These are phyloP conservation scores for Bugulina stolonifera DNA, from an alignment of 2,888 invertebrate genomes.

Conservation along the genomic window DNA sequence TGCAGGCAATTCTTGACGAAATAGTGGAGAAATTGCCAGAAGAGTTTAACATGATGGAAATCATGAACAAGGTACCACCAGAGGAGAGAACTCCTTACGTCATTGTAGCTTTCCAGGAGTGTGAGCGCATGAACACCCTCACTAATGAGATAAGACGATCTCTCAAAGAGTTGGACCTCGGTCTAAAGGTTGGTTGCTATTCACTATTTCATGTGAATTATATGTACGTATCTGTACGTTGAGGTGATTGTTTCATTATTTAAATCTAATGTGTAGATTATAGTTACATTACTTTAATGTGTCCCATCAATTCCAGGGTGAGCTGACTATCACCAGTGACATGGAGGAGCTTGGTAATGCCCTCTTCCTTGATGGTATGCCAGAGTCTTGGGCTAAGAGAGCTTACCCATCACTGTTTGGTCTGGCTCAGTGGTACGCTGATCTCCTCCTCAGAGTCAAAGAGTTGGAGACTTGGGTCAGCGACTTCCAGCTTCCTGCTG, in stretches of 20 bases:
- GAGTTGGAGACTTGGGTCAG: conserved; percentile 80
- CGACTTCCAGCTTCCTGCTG: conserved; percentile 77
- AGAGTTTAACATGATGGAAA: conserved; percentile 90
- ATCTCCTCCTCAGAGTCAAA: conserved; percentile 75
- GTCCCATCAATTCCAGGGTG: conserved; percentile 70
- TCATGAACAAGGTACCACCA: conserved; percentile 75
- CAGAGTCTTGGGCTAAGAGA: conserved; percentile 75
- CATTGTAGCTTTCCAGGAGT: conserved; percentile 77
- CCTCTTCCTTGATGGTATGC: conserved; percentile 79
- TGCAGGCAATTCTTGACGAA: conserved; percentile 84
- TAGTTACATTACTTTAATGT: not conserved
- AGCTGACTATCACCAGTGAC: conserved; percentile 87
- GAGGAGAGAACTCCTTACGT: conserved; percentile 94
- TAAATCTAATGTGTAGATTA: not conserved
- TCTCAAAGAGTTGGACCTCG: conserved; percentile 82
- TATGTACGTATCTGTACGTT: not conserved
- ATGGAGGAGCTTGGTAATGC: conserved; percentile 93
- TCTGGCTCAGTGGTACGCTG: conserved; percentile 85
- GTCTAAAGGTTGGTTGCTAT: conserved; percentile 66
- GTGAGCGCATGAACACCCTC: conserved; percentile 88
- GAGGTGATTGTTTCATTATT: not conserved
- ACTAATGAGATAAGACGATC: conserved; percentile 85
- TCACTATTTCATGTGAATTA: no score
- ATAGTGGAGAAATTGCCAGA: conserved; percentile 90
- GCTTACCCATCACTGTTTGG: conserved; percentile 88